phyloP scores from a whole-genome alignment of 2,888 invertebrate species.

The Myathropa florea region DNA sequence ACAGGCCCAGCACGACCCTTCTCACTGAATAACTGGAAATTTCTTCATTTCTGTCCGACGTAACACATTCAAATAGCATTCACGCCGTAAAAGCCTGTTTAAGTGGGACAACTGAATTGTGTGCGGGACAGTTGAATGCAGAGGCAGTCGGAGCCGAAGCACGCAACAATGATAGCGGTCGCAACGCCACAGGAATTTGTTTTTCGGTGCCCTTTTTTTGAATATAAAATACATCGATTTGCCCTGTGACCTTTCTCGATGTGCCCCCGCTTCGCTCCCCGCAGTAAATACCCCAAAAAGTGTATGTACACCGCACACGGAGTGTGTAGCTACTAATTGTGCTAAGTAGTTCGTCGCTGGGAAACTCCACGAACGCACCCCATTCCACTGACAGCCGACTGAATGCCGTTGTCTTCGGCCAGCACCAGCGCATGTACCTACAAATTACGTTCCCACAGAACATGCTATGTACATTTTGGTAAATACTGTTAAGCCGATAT shows the following conservation, averaged over 20 bases:
- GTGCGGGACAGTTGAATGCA: slow-evolving; percentile 14
- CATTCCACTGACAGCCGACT: not conserved
- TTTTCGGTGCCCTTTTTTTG: slow-evolving; percentile 13
- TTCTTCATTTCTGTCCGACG: slow-evolving; percentile 30
- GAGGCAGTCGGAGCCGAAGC: slow-evolving; percentile 16
- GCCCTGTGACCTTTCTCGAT: slow-evolving; percentile 47
- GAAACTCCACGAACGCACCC: slow-evolving; percentile 27
- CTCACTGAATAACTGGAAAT: slow-evolving; percentile 39
- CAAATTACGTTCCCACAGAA: slow-evolving; percentile 28
- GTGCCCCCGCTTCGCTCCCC: not conserved
- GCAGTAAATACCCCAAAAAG: slow-evolving; percentile 35
- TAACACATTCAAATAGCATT: slow-evolving; percentile 46
- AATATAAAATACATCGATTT: slow-evolving; percentile 59
- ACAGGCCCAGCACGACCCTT: slow-evolving; percentile 29
- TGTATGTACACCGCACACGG: slow-evolving; percentile 15
- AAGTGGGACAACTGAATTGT: not conserved
- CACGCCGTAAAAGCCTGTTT: slow-evolving; percentile 43
- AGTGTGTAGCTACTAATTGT: slow-evolving; percentile 37
- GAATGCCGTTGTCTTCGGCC: slow-evolving; percentile 4
- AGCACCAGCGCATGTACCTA: not conserved
- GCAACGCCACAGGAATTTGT: slow-evolving; percentile 11
- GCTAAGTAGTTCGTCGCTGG: slow-evolving; percentile 43
- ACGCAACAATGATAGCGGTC: slow-evolving; percentile 46
- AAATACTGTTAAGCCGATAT: slow-evolving; percentile 27
- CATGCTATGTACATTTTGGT: slow-evolving; percentile 2